Evolutionary conservation across 92 coral and sea anemone species (phyloP), one percentile per base, ranked within the genome.

Genomic region (Epizoanthus fatuus): DNA sequence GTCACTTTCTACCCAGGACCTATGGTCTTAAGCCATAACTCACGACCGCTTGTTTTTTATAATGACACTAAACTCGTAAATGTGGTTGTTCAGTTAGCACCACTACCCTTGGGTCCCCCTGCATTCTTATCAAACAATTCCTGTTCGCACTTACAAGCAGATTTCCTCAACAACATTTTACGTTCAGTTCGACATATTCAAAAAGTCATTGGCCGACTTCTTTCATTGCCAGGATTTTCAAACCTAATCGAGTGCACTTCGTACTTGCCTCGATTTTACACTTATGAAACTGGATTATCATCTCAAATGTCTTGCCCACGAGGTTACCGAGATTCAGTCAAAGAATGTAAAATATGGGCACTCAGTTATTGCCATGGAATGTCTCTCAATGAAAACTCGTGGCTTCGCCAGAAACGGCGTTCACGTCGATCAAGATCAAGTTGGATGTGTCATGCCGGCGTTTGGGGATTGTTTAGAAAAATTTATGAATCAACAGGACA

Each of bases 341-440:
- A 56, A 16, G 42, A 37, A 14, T 85, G 90, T 32, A 90, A 90
- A 67, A 6, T 39, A 79, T 86, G 88, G 93, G 91, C 93, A 8
- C 8, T 86, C 7, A n/a, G 44, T 3, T 13, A 64, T 11, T 90
- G 93, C 44, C 8, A 6, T 3, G 38, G 55, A 7, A 57, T 84
- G 9, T 39, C 67, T 13, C 35, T 78, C 4, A 75, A 49, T 35
- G 93, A 90, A 69, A 40, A 56, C 17, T 32, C 15, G 4, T 86
- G 84, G 90, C 52, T 86, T 12, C 25, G 63, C 7, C 25, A 51
- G 8, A 20, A 32, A 47, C 12, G 16, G 2, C 60, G 86, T 16
- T 20, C 58, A 15, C 79, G 75, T 19, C 73, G 87, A 39, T 79
- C 86, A 22, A 22, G 87, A 39, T 79, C 86, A 22, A 22, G 25